Conservation (phyloP, 2,888 invertebrate genomes). For the Noctuana brunneofusca region DNA sequence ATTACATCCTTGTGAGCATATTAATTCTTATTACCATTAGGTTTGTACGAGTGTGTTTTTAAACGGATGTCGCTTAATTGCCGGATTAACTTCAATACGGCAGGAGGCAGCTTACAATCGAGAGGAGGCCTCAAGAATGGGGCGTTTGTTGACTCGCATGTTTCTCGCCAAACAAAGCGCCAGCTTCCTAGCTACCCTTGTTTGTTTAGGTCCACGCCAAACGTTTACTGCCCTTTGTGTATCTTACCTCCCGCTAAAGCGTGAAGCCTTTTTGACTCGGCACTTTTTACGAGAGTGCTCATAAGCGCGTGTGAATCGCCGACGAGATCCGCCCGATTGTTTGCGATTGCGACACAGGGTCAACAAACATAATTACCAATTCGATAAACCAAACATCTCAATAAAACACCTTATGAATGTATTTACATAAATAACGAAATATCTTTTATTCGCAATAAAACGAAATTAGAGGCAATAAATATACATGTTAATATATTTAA, state of each 20-base stretch:
- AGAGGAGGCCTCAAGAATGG: constrained; percentile 45
- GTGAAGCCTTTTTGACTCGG: constrained; percentile 81
- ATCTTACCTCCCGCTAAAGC: constrained; percentile 76
- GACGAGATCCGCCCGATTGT: constrained; percentile 40
- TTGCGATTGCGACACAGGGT: constrained; percentile 14
- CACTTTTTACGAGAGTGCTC: constrained; percentile 78
- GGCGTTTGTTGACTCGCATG: constrained; percentile 74
- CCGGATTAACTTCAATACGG: constrained; percentile 38
- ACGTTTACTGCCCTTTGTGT: constrained; percentile 81
- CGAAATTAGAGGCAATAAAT: constrained; percentile 33
- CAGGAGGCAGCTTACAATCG: constrained; percentile 38
- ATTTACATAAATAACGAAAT: constrained; percentile 24
- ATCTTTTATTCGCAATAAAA: constrained; percentile 31
- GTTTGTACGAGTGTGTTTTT: constrained; percentile 14
- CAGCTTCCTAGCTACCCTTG: constrained; percentile 82
- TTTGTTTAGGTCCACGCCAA: constrained; percentile 80
- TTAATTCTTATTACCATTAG: constrained; percentile 16
- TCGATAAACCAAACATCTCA: constrained; percentile 26
- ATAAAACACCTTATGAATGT: constrained; percentile 22
- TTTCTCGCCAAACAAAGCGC: constrained; percentile 79
- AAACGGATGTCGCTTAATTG: constrained; percentile 35
- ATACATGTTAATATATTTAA: constrained; percentile 34
- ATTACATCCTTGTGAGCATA: not conserved
- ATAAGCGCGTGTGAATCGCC: constrained; percentile 66
- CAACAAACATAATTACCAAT: constrained; percentile 10